phyloP scores from a whole-genome alignment of 2,888 invertebrate species.

The Agrotis segetum region DNA sequence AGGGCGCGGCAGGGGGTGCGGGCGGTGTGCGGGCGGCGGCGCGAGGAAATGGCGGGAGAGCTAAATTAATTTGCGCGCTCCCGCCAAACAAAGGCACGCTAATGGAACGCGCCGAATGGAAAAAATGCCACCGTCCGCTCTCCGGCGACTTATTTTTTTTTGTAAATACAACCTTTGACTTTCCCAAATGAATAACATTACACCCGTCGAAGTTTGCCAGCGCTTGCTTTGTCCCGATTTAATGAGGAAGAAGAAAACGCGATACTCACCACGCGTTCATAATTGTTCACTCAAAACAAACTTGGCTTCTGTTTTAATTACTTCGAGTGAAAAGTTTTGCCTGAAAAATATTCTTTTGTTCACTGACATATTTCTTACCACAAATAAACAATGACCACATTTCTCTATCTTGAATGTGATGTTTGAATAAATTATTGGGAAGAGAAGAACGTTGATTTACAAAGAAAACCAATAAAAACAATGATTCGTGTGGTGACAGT shows the following conservation, averaged over 20 bases:
- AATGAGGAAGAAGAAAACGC: constrained; percentile 85
- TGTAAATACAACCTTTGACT: constrained; percentile 90
- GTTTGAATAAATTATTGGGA: constrained; percentile 35
- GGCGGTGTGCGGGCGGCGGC: constrained; percentile 77
- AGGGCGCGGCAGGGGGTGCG: constrained; percentile 85
- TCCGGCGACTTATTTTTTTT: constrained; percentile 89
- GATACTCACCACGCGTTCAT: constrained; percentile 79
- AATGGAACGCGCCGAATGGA: constrained; percentile 91
- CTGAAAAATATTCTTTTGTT: constrained; percentile 70
- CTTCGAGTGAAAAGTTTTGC: constrained; percentile 77
- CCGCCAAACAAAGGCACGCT: constrained; percentile 91
- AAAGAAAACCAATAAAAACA: neutral
- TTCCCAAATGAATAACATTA: constrained; percentile 90
- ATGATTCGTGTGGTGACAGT: neutral
- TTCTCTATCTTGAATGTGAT: constrained; percentile 34
- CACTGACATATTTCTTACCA: constrained; percentile 57
- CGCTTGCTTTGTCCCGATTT: constrained; percentile 86
- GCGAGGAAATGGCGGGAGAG: constrained; percentile 90
- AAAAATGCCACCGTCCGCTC: constrained; percentile 91
- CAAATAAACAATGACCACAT: constrained; percentile 39
- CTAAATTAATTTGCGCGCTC: constrained; percentile 91
- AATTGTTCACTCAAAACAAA: constrained; percentile 84
- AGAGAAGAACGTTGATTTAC: constrained; percentile 8
- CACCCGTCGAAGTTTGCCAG: constrained; percentile 85
- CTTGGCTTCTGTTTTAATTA: constrained; percentile 81